These are phyloP conservation scores for Laupala kohalensis DNA, from an alignment of 1,140 invertebrate species.

Conservation along the genomic window DNA sequence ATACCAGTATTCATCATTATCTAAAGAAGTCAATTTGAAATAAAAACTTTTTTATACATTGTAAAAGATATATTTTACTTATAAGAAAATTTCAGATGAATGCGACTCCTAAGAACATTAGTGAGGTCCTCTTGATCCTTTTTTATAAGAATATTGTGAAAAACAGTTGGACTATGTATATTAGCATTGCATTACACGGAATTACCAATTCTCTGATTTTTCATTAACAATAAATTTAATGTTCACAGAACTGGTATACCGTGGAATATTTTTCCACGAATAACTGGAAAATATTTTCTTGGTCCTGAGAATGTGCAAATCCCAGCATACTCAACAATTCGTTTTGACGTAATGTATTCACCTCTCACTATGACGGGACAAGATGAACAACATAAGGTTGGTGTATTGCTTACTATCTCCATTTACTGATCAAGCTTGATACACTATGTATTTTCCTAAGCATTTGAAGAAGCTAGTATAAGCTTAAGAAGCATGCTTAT, in stretches of 20 bases:
- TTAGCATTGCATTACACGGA: neutral
- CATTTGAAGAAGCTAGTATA: neutral
- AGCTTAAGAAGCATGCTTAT: neutral
- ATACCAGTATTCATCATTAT: too few relatives aligned
- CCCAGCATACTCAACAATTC: constrained; percentile 15
- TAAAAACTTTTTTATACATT: too few relatives aligned
- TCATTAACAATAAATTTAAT: neutral
- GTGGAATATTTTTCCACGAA: constrained; percentile 24
- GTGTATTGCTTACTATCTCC: neutral
- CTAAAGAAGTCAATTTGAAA: too few relatives aligned
- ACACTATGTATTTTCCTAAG: too few relatives aligned
- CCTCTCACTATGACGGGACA: constrained; percentile 21
- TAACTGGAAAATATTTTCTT: constrained; percentile 27
- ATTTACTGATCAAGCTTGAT: too few relatives aligned
- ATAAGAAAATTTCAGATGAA: too few relatives aligned
- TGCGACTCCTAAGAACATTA: too few relatives aligned
- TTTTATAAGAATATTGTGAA: neutral
- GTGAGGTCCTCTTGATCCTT: neutral
- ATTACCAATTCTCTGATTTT: neutral
- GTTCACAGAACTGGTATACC: constrained; percentile 17
- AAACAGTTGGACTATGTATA: neutral
- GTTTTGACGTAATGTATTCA: constrained; percentile 21
- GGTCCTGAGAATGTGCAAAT: constrained; percentile 18
- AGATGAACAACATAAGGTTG: neutral
- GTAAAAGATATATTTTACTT: too few relatives aligned